Evolutionary conservation across 2,888 invertebrate species (phyloP), one percentile per base, ranked within the genome.

Genomic region (Leucophora obtusa): DNA sequence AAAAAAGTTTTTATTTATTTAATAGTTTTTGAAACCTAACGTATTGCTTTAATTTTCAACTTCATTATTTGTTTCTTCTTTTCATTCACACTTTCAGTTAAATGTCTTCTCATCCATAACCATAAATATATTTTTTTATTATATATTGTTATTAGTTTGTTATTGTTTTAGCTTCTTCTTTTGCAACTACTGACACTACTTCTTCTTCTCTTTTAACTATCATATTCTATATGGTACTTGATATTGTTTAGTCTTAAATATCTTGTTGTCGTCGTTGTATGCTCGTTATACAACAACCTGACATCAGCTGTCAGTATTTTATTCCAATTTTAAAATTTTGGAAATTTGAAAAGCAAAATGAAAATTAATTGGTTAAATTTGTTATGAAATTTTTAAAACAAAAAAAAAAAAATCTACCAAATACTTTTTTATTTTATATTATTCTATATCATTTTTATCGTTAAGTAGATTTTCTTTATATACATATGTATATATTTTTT

Each of bases 341-440:
- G n/a, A 47, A 10, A 4, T 38, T 47, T 47, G n/a, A 14, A n/a
- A 2, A 43, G 62, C 28, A 38, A 77, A n/a, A 71, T 66, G 17
- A 54, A 77, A 77, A 71, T 65, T 60, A 71, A 77, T 77, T 78
- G 71, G 24, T 71, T 60, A 11, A 72, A 72, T 78, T 72, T 72
- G 66, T 66, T 78, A 68, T 62, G 59, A 56, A 71, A 72, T 59
- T 35, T 7, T 28, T 50, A 14, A 10, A n/a, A n/a, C n/a, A n/a
- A n/a, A n/a, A n/a, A n/a, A n/a, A n/a, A n/a, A 59, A 65, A 15
- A 65, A 15, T 74, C 7, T 53, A 35, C 17, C 15, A 28, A 15
- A 24, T 21, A 8, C 14, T 14, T 63, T 28, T 17, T 54, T 35
- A 2, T 28, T 60, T 35, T 6, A 18, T n/a, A 24, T 43, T 7